Evolutionary conservation across 2,888 invertebrate species (phyloP).

Genomic region (Lysandra coridon): DNA sequence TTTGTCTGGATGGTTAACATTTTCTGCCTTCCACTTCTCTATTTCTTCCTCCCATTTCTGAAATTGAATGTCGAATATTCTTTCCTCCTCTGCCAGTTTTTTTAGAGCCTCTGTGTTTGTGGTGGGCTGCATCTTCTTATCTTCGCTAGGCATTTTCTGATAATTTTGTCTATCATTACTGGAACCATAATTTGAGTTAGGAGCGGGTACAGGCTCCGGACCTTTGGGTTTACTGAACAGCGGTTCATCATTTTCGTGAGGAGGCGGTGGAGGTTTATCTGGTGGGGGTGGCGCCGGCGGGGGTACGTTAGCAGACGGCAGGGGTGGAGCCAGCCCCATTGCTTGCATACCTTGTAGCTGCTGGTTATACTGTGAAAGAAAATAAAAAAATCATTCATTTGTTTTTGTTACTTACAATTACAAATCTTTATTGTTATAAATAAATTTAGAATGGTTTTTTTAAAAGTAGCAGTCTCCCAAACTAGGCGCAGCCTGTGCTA

Average conservation of each 20-base stretch:
- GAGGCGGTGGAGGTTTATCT: constrained; percentile 58
- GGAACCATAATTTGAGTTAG: constrained; percentile 28
- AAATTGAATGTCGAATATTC: constrained; percentile 93
- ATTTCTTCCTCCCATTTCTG: constrained; percentile 95
- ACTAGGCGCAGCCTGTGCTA: no score
- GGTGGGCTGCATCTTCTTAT: constrained; percentile 34
- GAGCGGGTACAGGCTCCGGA: constrained; percentile 39
- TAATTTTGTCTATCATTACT: background rate
- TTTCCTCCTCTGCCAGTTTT: constrained; percentile 84
- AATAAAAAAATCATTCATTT: background rate
- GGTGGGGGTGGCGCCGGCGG: constrained; percentile 54
- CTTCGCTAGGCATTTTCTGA: constrained; percentile 8
- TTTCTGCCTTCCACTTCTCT: constrained; percentile 94
- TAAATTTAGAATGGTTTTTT: no score
- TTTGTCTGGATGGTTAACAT: constrained; percentile 94
- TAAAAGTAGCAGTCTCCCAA: no score
- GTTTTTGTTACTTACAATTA: no score
- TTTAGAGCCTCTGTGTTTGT: constrained; percentile 64
- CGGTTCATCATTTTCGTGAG: constrained; percentile 71
- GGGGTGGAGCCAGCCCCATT: constrained; percentile 55
- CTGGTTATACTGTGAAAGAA: constrained; percentile 59
- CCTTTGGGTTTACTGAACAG: constrained; percentile 53
- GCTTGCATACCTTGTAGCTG: constrained; percentile 65
- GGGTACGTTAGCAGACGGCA: constrained; percentile 46
- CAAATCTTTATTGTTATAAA: no score